phyloP scores from a whole-genome alignment of 2,113 vertebrate genomes.

The Eidolon helvum region DNA sequence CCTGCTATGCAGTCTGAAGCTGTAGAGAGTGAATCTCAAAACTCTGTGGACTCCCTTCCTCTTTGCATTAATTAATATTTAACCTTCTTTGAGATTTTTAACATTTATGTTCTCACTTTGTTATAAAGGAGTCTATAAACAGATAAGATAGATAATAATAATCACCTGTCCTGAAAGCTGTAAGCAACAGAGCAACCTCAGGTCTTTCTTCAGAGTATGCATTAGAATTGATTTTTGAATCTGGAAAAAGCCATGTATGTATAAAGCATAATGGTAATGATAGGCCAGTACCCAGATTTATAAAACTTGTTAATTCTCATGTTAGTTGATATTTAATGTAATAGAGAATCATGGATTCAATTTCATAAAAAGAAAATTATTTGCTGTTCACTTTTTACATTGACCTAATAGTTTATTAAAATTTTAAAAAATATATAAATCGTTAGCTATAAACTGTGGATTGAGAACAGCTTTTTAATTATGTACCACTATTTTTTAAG shows the following conservation, averaged over 20 bases:
- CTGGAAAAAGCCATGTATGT: background rate
- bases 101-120: background rate
- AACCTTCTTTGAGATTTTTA: background rate
- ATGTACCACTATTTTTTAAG: background rate
- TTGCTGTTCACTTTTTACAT: background rate
- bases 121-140: background rate
- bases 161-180: background rate
- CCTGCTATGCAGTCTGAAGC: background rate
- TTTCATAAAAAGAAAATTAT: slow-evolving; percentile 8
- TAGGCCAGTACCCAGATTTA: background rate
- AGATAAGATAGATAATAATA: background rate
- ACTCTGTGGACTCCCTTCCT: background rate
- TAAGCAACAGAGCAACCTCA: background rate
- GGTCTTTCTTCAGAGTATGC: background rate
- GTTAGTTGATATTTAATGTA: background rate
- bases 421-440: background rate
- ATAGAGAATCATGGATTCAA: background rate
- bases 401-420: background rate
- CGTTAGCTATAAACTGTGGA: background rate
- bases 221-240: slow-evolving; percentile 2
- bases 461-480: background rate
- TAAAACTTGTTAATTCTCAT: background rate
- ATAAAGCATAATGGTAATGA: background rate
- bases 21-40: background rate
- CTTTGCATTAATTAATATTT: background rate